Base-by-base conservation (phyloP, 2,797 vertebrate species). In the Notolepis coatsorum region DNA sequence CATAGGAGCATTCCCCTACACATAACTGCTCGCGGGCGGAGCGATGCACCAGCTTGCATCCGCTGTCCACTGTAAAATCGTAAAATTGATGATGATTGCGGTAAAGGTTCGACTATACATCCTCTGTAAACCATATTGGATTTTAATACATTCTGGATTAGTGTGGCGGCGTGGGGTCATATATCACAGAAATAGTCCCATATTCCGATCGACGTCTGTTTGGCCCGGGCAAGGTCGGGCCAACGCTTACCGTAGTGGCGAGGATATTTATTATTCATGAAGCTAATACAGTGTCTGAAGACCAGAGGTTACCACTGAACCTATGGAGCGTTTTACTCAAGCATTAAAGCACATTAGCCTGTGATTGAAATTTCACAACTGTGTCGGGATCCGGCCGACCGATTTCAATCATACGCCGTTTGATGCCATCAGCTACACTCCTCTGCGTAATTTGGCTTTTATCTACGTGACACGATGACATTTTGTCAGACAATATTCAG, bases 241-340 rank as follows among this genome's bases (percentile, higher is more conserved):
- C 66, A 59, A 63, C 51, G 49, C 18, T 46, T 69, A 60, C 18
- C 58, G 42, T 35, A 62, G 39, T 38, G 39, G 64, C 59, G 20
- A 23, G 67, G 54, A 49, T n/a, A 61, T 67, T 65, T 47, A 55
- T 75, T 68, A 75, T 75, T 75, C 48, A 72, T 68, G 35, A 28
- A 56, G 28, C 20, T 20, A 37, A 41, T 61, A 15, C 18, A 21
- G 27, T 31, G 30, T 39, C 33, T 43, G 58, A 27, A 20, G 37
- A 41, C 38, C 20, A 23, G 6, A 46, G 6, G 25, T 59, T 52
- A 57, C 10, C 45, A 8, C 28, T 7, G 35, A 63, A 45, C 48
- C 37, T 31, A 15, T 18, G 13, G 47, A 21, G 50, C 10, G 39
- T 52, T 42, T 65, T 3, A 38, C 24, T 54, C 27, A 13, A 31